phyloP scores from a whole-genome alignment of 2,797 vertebrate species.

The Tympanoctomys barrerae region DNA sequence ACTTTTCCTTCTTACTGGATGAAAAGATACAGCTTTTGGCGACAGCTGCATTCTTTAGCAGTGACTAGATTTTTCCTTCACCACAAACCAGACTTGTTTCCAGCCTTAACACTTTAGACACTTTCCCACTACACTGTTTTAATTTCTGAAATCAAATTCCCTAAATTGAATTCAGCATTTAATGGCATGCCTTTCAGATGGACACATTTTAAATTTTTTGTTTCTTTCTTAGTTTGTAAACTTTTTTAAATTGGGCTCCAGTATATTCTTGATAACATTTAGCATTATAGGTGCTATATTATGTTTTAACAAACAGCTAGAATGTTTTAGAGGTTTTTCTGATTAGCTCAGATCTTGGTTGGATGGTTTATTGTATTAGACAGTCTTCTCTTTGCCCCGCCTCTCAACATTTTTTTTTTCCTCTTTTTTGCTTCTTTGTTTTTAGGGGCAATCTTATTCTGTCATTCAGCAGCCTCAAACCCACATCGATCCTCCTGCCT shows the following conservation, averaged over 20 bases:
- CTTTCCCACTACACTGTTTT: constrained; percentile 74
- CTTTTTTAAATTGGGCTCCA: constrained; percentile 80
- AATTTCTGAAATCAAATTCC: constrained; percentile 75
- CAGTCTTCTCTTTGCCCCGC: constrained; percentile 30
- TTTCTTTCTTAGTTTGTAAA: constrained; percentile 65
- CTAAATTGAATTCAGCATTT: constrained; percentile 63
- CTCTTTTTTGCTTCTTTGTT: neutral
- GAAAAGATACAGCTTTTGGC: constrained; percentile 79
- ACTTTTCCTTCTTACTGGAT: constrained; percentile 74
- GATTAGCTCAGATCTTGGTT: constrained; percentile 14
- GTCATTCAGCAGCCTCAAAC: neutral
- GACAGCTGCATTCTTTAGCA: constrained; percentile 81
- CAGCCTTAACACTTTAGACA: constrained; percentile 76
- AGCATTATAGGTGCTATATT: constrained; percentile 42
- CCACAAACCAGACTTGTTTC: constrained; percentile 80
- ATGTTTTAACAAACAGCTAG: constrained; percentile 46
- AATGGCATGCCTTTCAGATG: constrained; percentile 50
- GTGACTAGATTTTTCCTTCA: constrained; percentile 83
- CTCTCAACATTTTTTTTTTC: neutral
- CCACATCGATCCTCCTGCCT: neutral
- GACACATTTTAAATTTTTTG: constrained; percentile 46
- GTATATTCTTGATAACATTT: constrained; percentile 40
- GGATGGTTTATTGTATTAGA: neutral
- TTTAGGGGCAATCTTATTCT: neutral
- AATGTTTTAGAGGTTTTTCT: constrained; percentile 59